Base-by-base conservation (phyloP, 2,888 invertebrate genomes). In the Leptinotarsa rubiginosa region DNA sequence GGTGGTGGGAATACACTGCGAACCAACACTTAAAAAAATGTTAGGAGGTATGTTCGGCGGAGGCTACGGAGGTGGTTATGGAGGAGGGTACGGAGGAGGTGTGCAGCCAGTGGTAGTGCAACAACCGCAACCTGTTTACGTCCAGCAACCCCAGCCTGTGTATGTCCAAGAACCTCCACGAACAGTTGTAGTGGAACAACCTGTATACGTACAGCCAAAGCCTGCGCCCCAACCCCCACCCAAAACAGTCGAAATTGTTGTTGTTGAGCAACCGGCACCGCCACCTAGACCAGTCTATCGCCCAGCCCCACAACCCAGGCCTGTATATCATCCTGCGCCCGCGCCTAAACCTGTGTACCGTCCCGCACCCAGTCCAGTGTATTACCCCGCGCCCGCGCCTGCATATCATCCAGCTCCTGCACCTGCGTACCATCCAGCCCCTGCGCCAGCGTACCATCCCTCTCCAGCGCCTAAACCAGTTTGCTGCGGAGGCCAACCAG, bases 1-100 rank as follows among this genome's bases (percentile, higher is more conserved):
- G 62, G 13, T 41, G n/a, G 2, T 62, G 41, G 41, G n/a, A 16
- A 3, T 41, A 16, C 31, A 18, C 15, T 25, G 31, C 31, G 62
- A 47, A n/a, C 69, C 73, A 22, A 65, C 73, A 15, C 7, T 69
- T 10, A 73, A 54, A 65, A 72, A 72, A 31, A 12, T 68, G 13
- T 70, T 70, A 2, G 69, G 73, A 4, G 70, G 69, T 13, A 13
- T 67, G 15, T 56, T 52, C 4, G 72, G 66, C 18, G 72, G 72
- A 41, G 72, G 72, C 22, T 66, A 54, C n/a, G 72, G 75, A 1
- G 75, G 74, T 41, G 76, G 78, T 16, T 65, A 52, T 47, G 71
- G 67, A 22, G 67, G 72, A 20, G 72, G 72, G 3, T 71, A 65
- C 47, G 66, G 68, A 13, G 54, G 54, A 65, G 65, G 69, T 2